These are phyloP conservation scores for Serinus canaria DNA, from an alignment of 2,113 vertebrate species.

Conservation along the genomic window DNA sequence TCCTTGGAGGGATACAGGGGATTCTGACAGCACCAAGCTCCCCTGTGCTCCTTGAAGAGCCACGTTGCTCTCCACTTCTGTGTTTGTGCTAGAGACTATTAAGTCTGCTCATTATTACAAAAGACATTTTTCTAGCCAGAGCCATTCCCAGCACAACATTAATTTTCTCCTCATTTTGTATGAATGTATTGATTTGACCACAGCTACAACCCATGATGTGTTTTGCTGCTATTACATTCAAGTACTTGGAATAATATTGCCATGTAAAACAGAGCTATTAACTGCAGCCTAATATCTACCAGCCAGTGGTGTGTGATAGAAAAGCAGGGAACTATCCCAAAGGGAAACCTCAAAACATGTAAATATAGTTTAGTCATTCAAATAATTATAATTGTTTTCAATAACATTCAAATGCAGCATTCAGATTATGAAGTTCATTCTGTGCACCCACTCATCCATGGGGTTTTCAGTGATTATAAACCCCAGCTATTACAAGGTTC, in stretches of 20 bases:
- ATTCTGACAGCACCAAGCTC: not conserved
- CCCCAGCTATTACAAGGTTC: not conserved
- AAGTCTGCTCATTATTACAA: not conserved
- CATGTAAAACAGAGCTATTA: conserved; percentile 15
- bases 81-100: not conserved
- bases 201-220: not conserved
- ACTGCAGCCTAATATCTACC: not conserved
- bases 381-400: conserved; percentile 35
- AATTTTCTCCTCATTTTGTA: conserved; percentile 18
- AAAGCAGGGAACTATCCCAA: not conserved
- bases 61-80: not conserved
- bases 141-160: not conserved
- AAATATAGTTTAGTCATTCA: conserved; percentile 21
- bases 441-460: not conserved
- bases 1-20: not conserved
- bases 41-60: not conserved
- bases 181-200: not conserved
- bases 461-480: not conserved
- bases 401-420: not conserved
- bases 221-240: not conserved
- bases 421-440: conserved; percentile 25
- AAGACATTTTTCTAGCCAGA: not conserved
- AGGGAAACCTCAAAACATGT: conserved; percentile 1
- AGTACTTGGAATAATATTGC: not conserved
- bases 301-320: not conserved